These are phyloP conservation scores for Todiramphus saurophagus DNA, from an alignment of 2,113 vertebrate species.

Conservation along the genomic window DNA sequence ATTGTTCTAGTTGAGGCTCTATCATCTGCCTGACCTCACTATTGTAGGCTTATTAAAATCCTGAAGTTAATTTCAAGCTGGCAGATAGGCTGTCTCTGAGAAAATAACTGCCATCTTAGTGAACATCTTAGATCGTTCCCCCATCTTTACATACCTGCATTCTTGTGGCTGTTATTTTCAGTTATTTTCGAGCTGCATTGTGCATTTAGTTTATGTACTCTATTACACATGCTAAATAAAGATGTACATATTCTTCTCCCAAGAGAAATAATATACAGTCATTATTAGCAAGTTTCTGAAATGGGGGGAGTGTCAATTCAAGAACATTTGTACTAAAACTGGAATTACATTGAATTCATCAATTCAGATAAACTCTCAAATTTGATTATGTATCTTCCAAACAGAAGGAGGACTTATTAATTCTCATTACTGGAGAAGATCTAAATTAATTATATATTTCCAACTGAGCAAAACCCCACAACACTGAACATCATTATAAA, in stretches of 20 bases:
- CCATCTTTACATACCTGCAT: neutral
- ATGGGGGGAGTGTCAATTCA: neutral
- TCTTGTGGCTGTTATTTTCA: neutral
- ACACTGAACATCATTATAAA: neutral
- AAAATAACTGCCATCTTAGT: neutral
- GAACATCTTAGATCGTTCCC: neutral
- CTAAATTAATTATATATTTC: neutral
- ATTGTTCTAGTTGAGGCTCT: neutral
- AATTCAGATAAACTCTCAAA: neutral
- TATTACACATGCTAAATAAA: neutral
- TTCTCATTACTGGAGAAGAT: neutral
- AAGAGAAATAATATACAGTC: neutral
- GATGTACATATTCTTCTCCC: neutral
- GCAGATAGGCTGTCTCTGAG: neutral
- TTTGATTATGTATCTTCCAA: neutral
- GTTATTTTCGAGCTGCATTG: neutral
- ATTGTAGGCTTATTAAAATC: neutral
- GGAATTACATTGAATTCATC: neutral
- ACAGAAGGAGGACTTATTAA: neutral
- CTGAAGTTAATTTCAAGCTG: neutral
- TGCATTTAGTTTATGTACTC: neutral
- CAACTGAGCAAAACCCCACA: neutral
- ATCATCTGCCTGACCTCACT: neutral
- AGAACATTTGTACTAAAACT: neutral
- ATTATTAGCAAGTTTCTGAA: neutral